phyloP scores from a whole-genome alignment of 1,140 invertebrate species.

The Calycopis cecrops region DNA sequence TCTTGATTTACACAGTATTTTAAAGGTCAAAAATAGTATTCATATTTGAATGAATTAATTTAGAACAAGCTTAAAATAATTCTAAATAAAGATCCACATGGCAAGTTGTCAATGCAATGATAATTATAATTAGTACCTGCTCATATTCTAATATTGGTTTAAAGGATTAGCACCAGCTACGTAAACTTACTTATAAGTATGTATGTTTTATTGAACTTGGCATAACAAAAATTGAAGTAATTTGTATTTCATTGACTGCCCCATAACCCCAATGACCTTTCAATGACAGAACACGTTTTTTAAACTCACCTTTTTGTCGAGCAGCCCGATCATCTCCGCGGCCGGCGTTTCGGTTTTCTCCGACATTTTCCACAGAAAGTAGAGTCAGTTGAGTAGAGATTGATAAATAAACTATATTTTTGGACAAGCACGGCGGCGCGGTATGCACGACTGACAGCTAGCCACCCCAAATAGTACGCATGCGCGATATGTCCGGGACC shows the following conservation, averaged over 20 bases:
- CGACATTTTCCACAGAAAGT: constrained; percentile 27
- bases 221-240: no score
- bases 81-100: no score
- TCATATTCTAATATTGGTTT: no score
- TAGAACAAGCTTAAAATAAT: no score
- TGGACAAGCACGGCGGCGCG: background rate
- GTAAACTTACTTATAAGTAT: no score
- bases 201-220: no score
- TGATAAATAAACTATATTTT: background rate
- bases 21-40: no score
- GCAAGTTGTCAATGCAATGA: no score
- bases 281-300: constrained; percentile 7
- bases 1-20: no score
- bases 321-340: constrained; percentile 30
- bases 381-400: background rate
- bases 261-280: constrained; percentile 24
- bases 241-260: background rate
- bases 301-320: constrained; percentile 34
- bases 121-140: no score
- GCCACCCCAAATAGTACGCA: background rate
- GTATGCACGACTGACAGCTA: background rate
- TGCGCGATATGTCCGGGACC: background rate
- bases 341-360: constrained; percentile 25
- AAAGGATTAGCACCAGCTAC: no score
- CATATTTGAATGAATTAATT: no score